Conservation (phyloP, 2,113 vertebrate genomes). For the Platycercus adscitus region DNA sequence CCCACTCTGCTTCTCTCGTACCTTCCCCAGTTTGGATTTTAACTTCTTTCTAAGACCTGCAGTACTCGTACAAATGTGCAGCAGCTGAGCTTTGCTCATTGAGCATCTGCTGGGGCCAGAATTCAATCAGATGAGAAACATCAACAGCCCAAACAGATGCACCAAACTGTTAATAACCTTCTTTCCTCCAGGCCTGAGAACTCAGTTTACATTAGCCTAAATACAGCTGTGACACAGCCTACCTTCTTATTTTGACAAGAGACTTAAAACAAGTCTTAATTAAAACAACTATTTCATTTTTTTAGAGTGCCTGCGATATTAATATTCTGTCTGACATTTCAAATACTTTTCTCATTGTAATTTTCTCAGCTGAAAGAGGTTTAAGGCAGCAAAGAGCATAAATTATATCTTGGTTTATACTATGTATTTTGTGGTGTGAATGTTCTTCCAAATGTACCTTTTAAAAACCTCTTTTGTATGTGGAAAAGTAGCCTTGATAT, state of each 20-base stretch:
- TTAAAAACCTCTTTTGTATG: background rate
- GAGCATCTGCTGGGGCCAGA: background rate
- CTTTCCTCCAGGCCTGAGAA: background rate
- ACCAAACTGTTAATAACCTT: background rate
- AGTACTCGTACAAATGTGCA: background rate
- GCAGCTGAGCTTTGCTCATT: background rate
- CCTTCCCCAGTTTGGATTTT: background rate
- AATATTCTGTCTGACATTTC: constrained; percentile 29
- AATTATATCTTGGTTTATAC: background rate
- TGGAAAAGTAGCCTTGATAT: background rate
- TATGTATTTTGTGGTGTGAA: background rate
- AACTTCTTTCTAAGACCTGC: background rate
- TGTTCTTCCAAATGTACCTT: background rate
- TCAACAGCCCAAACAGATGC: background rate
- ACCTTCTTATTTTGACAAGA: constrained; percentile 36
- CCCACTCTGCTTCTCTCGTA: background rate
- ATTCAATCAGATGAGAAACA: background rate
- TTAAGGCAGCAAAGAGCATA: constrained; percentile 14
- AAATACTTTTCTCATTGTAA: constrained; percentile 1
- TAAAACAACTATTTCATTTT: background rate
- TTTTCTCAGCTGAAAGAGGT: background rate
- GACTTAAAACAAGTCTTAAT: constrained; percentile 34
- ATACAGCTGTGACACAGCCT: background rate
- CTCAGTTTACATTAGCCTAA: constrained; percentile 2
- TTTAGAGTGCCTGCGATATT: background rate